Evolutionary conservation across 2,888 invertebrate species (phyloP), one percentile per base, ranked within the genome.

Genomic region (Dynastes maya): DNA sequence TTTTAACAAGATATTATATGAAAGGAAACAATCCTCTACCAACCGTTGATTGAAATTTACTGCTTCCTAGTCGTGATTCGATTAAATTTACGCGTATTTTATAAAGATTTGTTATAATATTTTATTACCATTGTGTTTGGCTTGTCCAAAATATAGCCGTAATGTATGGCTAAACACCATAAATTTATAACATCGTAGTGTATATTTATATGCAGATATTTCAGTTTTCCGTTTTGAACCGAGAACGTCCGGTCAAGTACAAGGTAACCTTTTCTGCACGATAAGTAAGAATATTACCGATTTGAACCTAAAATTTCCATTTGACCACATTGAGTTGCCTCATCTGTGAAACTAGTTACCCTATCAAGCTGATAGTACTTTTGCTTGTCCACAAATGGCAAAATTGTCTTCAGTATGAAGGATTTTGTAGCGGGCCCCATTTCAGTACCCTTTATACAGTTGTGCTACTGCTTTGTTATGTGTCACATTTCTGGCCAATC

Each of bases 31-130:
- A 29, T 63, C 29, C 13, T 29, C 27, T 29, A 55, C 55, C 1
- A 63, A 8, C 32, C 32, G 63, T 63, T 63, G 29, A 32, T 63
- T 27, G 9, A 29, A 63, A 63, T 63, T 63, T 63, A 63, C 63
- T 63, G 13, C 63, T 29, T 63, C 63, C 63, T 13, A 29, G 9
- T 29, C 29, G 29, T 4, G 32, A 9, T 29, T 63, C 32, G 13
- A 63, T 55, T 63, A 32, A 13, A 63, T 32, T 29, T 63, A 32
- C n/a, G 29, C 9, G 27, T 63, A 13, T 63, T 9, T 29, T 63
- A 29, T 22, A 63, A 13, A 3, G 22, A 63, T 63, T 22, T 29
- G 3, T 29, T 32, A 13, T 63, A 32, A 63, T 63, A 13, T 13
- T 63, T 13, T 55, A 55, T 55, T 32, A 63, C 22, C 13, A 63